phyloP scores from a whole-genome alignment of 2,888 invertebrate species.

The Coleophora flavipennella region DNA sequence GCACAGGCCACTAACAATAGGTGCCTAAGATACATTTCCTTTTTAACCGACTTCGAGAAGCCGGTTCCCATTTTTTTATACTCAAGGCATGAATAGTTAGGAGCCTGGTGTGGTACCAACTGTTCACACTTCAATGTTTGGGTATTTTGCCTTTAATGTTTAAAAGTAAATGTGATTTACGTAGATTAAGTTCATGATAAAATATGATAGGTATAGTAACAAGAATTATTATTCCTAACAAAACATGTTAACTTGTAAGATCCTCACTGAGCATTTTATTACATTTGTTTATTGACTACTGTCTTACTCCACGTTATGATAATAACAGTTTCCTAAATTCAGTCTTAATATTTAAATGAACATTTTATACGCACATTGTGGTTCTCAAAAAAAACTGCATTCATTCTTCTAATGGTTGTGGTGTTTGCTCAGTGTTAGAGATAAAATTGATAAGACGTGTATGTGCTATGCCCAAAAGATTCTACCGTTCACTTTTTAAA shows the following conservation, averaged over 20 bases:
- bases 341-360: not conserved
- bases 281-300: too few relatives aligned
- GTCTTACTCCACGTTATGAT: too few relatives aligned
- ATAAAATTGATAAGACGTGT: slow-evolving; percentile 19
- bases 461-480: slow-evolving; percentile 15
- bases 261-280: too few relatives aligned
- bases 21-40: too few relatives aligned
- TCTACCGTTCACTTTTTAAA: slow-evolving; percentile 24
- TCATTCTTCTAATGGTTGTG: slow-evolving; percentile 42
- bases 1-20: too few relatives aligned
- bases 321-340: not conserved
- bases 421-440: slow-evolving; percentile 45
- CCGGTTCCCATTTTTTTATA: too few relatives aligned
- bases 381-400: too few relatives aligned
- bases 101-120: not conserved
- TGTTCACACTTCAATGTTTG: not conserved
- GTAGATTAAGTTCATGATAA: not conserved
- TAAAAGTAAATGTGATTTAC: slow-evolving; percentile 3
- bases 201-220: not conserved
- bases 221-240: too few relatives aligned
- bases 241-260: too few relatives aligned
- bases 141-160: slow-evolving; percentile 1
- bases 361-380: not conserved
- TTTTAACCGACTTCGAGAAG: too few relatives aligned
- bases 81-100: too few relatives aligned